A percentile compares a stretch with the other conserved stretches of the same genome.
These are phyloP conservation scores for Megalops cyprinoides DNA, from an alignment of 2,797 vertebrate genomes.

Conservation along the genomic window DNA sequence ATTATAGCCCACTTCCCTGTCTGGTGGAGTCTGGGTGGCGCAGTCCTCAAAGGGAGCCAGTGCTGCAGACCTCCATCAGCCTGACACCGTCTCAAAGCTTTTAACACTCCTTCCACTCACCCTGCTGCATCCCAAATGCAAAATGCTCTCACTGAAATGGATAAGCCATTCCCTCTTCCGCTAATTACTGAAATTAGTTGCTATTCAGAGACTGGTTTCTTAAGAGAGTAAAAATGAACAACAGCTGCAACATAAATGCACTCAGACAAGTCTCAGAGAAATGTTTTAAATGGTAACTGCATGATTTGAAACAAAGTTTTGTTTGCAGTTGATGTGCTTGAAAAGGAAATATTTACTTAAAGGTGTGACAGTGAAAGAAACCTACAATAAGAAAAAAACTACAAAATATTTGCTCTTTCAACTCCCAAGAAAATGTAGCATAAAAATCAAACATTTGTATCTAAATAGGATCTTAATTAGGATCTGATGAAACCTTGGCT, in stretches of 20 bases:
- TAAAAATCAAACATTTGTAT: background rate
- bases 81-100: background rate
- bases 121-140: background rate
- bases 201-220: background rate
- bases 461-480: no score
- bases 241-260: background rate
- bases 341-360: background rate
- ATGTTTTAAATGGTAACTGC: background rate
- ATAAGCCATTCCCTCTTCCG: background rate
- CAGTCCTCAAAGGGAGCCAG: background rate
- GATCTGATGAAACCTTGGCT: background rate
- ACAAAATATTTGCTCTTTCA: no score
- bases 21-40: background rate
- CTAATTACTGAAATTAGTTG: background rate
- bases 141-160: background rate
- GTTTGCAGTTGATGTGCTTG: background rate
- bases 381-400: no score
- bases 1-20: background rate
- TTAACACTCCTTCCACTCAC: background rate
- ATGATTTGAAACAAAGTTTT: background rate
- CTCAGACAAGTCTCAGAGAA: background rate
- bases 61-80: conserved; percentile 1
- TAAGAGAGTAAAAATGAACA: background rate
- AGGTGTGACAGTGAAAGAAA: background rate
- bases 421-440: background rate